phyloP scores from a whole-genome alignment of 2,797 vertebrate genomes.

The Lagodon rhomboides region DNA sequence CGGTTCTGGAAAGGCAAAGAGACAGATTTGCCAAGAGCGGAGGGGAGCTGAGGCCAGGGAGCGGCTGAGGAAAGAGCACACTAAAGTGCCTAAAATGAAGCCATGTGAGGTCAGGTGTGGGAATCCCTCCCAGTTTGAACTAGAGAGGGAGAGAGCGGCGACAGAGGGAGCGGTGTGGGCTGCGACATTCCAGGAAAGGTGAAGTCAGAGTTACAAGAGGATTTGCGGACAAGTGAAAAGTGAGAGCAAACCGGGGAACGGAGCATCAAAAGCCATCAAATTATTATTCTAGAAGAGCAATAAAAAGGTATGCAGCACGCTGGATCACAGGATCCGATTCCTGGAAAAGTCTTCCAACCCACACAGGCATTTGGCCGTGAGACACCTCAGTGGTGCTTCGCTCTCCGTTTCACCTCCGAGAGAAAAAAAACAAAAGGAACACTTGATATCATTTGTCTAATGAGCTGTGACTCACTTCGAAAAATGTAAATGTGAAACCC shows the following conservation, averaged over 20 bases:
- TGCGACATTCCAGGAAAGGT: slow-evolving; percentile 58
- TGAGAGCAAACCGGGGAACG: slow-evolving; percentile 30
- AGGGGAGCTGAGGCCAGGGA: slow-evolving; percentile 42
- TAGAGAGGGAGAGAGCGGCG: slow-evolving; percentile 26
- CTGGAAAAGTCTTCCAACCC: slow-evolving; percentile 61
- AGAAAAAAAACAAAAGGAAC: slow-evolving; percentile 23
- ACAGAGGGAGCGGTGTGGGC: slow-evolving; percentile 43
- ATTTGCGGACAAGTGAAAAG: slow-evolving; percentile 42
- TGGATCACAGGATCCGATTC: slow-evolving; percentile 60
- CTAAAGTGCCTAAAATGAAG: slow-evolving; percentile 40
- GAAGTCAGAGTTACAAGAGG: slow-evolving; percentile 60
- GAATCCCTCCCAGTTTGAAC: slow-evolving; percentile 53
- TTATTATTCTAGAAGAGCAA: slow-evolving; percentile 62
- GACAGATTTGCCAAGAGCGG: slow-evolving; percentile 32
- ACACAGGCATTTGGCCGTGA: slow-evolving; percentile 49
- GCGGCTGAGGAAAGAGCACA: slow-evolving; percentile 36
- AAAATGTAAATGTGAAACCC: slow-evolving; percentile 60
- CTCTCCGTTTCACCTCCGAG: slow-evolving; percentile 54
- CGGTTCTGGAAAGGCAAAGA: slow-evolving; percentile 49
- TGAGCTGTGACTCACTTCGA: slow-evolving; percentile 62
- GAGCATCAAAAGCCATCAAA: slow-evolving; percentile 64
- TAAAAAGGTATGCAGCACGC: slow-evolving; percentile 62
- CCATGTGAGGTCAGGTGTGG: slow-evolving; percentile 67
- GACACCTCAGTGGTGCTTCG: slow-evolving; percentile 39
- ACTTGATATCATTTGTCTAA: slow-evolving; percentile 67